Conservation (phyloP, 2,888 invertebrate species). For the Aleiodes leptofemur region DNA sequence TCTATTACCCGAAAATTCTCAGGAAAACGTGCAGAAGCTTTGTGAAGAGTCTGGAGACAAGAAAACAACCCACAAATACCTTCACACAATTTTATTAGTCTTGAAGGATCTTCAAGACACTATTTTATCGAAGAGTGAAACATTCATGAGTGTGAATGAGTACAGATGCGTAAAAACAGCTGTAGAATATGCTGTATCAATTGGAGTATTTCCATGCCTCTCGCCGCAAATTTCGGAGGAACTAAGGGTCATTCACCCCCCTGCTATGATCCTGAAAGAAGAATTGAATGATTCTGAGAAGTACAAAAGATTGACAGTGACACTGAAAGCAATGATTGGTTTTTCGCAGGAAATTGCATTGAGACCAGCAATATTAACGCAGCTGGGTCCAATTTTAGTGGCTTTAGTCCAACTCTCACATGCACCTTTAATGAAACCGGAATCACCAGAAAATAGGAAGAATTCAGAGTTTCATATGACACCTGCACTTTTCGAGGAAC, state of each 20-base stretch:
- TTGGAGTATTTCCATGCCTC: constrained; percentile 83
- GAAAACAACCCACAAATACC: constrained; percentile 19
- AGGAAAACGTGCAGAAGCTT: neutral
- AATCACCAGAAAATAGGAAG: constrained; percentile 57
- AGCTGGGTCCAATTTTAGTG: constrained; percentile 77
- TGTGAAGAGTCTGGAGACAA: constrained; percentile 7
- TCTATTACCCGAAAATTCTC: neutral
- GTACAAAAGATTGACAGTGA: constrained; percentile 79
- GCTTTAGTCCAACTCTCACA: constrained; percentile 83
- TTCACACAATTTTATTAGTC: constrained; percentile 34
- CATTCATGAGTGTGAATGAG: constrained; percentile 81
- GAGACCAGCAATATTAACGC: constrained; percentile 61
- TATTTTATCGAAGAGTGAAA: constrained; percentile 53
- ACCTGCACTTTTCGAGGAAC: constrained; percentile 76
- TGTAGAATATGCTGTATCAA: constrained; percentile 80
- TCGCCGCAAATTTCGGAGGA: constrained; percentile 71
- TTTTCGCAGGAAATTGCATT: constrained; percentile 61
- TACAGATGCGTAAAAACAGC: constrained; percentile 80
- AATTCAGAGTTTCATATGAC: constrained; percentile 77
- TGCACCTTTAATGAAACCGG: constrained; percentile 81
- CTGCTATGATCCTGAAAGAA: constrained; percentile 54
- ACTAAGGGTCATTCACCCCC: neutral
- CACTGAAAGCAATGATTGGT: constrained; percentile 77
- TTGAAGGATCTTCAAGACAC: constrained; percentile 12
- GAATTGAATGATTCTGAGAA: constrained; percentile 74